These are phyloP conservation scores for Acanthiza pusilla DNA, from an alignment of 2,797 vertebrate species.

Conservation along the genomic window DNA sequence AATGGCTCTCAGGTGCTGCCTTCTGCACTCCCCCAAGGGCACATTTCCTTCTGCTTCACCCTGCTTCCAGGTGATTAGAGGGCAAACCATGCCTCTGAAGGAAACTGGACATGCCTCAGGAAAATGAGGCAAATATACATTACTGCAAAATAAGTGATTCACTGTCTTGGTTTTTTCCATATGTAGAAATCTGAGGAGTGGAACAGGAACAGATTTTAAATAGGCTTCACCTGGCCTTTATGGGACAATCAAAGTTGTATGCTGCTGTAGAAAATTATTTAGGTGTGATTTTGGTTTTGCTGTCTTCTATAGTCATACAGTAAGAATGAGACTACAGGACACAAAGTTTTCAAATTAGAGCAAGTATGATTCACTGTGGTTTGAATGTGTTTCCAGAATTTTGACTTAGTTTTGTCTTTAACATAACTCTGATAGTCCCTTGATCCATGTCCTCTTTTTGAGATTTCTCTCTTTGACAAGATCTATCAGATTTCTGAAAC, in stretches of 20 bases:
- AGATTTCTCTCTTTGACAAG: neutral
- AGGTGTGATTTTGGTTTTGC: neutral
- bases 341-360: neutral
- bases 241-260: neutral
- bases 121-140: neutral
- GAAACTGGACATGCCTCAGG: neutral
- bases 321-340: neutral
- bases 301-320: neutral
- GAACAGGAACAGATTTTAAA: neutral
- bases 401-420: neutral
- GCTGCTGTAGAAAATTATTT: neutral
- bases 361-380: neutral
- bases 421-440: neutral
- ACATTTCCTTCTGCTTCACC: neutral
- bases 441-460: neutral
- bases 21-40: neutral
- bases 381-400: neutral
- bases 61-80: neutral
- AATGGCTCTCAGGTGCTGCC: neutral
- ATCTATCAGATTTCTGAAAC: neutral
- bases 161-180: neutral
- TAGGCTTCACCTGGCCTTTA: neutral
- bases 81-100: neutral
- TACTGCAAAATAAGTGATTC: neutral
- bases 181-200: neutral